A percentile compares a stretch with the other conserved stretches of the same genome.
Evolutionary conservation across 2,797 vertebrate species (phyloP).

Genomic region (Ispidina picta): DNA sequence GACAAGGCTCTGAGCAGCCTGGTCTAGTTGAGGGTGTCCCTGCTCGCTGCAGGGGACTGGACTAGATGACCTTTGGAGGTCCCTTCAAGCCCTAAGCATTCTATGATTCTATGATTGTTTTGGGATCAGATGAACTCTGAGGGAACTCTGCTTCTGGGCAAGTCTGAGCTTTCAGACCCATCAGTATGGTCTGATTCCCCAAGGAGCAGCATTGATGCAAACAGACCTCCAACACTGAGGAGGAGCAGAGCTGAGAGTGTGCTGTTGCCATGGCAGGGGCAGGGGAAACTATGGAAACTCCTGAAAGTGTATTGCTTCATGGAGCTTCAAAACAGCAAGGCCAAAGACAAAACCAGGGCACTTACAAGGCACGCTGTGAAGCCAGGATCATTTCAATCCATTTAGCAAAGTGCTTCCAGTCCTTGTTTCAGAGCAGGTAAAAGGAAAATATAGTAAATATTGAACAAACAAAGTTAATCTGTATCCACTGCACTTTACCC

Average conservation of each 20-base stretch:
- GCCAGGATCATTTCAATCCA: slow-evolving; percentile 58
- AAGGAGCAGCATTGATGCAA: neutral
- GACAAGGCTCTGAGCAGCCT: too few relatives aligned
- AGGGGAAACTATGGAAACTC: slow-evolving; percentile 58
- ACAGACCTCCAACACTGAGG: neutral
- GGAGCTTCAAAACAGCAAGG: neutral
- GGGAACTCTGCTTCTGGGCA: accelerated
- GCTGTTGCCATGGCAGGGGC: slow-evolving; percentile 53
- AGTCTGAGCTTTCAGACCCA: neutral
- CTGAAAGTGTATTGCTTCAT: slow-evolving; percentile 28
- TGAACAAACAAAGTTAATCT: slow-evolving; percentile 53
- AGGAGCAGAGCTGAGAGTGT: neutral
- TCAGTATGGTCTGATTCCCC: accelerated
- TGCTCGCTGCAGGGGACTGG: too few relatives aligned
- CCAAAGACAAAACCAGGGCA: slow-evolving; percentile 14
- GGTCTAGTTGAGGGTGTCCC: too few relatives aligned
- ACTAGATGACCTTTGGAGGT: too few relatives aligned
- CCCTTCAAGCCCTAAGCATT: too few relatives aligned
- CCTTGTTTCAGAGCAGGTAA: neutral
- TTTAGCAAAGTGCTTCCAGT: slow-evolving; percentile 67
- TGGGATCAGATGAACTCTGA: neutral
- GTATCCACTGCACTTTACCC: neutral
- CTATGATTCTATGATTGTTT: neutral
- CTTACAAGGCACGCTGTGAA: slow-evolving; percentile 1
- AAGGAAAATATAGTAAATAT: slow-evolving; percentile 41